These are phyloP conservation scores for Okapia johnstoni DNA, from an alignment of 2,113 vertebrate species.

Conservation along the genomic window DNA sequence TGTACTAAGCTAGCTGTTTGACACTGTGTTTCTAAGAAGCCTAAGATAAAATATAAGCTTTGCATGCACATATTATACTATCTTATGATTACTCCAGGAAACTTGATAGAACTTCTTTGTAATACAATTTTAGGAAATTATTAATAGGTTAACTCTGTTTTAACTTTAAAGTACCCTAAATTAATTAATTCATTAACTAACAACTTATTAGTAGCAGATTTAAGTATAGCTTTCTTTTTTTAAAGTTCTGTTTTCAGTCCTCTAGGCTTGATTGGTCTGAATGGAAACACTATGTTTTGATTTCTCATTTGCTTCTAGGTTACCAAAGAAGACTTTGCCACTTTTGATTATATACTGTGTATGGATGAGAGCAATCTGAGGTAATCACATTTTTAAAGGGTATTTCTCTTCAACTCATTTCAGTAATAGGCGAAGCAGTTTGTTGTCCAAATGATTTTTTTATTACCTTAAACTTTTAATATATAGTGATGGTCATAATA, in stretches of 20 bases:
- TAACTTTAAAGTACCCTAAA: not conserved
- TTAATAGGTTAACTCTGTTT: not conserved
- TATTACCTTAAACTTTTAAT: not conserved
- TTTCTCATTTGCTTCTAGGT: slow-evolving; percentile 82
- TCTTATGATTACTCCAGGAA: not conserved
- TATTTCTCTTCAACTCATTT: not conserved
- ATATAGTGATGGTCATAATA: not conserved
- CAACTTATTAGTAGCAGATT: not conserved
- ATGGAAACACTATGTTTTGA: not conserved
- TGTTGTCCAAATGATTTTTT: not conserved
- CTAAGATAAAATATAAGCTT: not conserved
- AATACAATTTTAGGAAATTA: not conserved
- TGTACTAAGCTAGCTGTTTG: not conserved
- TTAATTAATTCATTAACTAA: too few relatives aligned
- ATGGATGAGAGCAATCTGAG: slow-evolving; percentile 98
- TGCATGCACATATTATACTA: not conserved
- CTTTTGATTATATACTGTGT: slow-evolving; percentile 94
- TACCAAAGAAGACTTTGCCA: slow-evolving; percentile 92
- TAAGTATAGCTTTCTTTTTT: not conserved
- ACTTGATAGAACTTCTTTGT: not conserved
- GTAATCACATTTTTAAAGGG: slow-evolving; percentile 74
- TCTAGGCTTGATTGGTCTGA: not conserved
- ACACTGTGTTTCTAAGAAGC: not conserved
- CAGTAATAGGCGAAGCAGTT: not conserved
- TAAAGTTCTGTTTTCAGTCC: not conserved